Percentiles rank a stretch among this genome's conserved stretches.
phyloP scores from a whole-genome alignment of 2,797 vertebrate genomes.

The Thaleichthys pacificus region DNA sequence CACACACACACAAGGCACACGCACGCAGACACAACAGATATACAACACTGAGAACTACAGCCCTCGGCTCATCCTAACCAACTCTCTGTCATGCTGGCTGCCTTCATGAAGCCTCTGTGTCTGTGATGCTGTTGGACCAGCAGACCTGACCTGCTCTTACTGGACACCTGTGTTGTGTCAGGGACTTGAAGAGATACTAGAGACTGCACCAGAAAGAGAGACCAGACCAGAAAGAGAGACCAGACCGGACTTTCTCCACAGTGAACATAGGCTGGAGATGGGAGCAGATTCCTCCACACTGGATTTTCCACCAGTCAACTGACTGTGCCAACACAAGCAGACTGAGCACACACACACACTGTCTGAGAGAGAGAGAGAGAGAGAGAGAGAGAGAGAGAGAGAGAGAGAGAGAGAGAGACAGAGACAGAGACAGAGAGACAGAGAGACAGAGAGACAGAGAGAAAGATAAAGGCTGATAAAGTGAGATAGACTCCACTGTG shows the following conservation, averaged over 20 bases:
- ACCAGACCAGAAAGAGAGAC: not conserved
- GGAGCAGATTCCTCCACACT: conserved; percentile 2
- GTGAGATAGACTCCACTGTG: not conserved
- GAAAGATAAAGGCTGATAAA: not conserved
- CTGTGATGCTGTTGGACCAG: not conserved
- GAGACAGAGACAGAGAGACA: too few relatives aligned
- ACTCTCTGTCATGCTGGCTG: not conserved
- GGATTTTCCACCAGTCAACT: conserved; percentile 43
- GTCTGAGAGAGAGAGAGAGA: too few relatives aligned
- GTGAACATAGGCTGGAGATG: not conserved
- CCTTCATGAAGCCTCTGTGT: not conserved
- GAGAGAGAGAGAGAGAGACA: too few relatives aligned
- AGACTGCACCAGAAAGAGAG: not conserved
- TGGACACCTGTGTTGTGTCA: not conserved
- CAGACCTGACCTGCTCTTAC: not conserved
- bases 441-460: not conserved
- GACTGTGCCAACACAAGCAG: conserved; percentile 54
- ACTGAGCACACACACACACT: conserved; percentile 29
- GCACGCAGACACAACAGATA: not conserved
- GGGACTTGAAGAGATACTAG: not conserved
- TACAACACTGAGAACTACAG: not conserved
- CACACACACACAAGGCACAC: not conserved
- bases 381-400: too few relatives aligned
- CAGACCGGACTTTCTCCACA: not conserved
- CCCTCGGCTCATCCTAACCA: not conserved